These are phyloP conservation scores for Fopius arisanus DNA, from an alignment of 1,140 invertebrate genomes.

Conservation along the genomic window DNA sequence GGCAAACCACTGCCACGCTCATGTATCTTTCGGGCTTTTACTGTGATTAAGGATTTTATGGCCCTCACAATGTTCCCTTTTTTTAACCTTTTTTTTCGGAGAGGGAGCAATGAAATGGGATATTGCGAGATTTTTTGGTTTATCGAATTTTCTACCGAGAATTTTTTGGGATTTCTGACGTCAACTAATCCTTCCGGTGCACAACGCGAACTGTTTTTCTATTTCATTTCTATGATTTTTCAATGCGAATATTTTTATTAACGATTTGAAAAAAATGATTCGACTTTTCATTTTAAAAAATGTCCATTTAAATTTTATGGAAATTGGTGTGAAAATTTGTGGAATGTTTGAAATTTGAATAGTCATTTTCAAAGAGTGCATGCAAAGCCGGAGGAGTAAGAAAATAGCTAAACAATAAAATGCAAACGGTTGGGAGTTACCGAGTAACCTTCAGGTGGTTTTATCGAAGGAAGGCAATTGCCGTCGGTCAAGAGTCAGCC, in stretches of 20 bases:
- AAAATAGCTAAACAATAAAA: conserved; percentile 33
- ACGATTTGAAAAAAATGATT: too few relatives aligned
- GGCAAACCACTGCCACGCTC: neutral
- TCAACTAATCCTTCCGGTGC: too few relatives aligned
- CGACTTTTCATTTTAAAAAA: neutral
- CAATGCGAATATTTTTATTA: too few relatives aligned
- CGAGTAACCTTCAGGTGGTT: conserved; percentile 8
- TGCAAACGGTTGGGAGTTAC: conserved; percentile 11
- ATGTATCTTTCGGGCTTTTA: conserved; percentile 6
- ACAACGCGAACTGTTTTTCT: too few relatives aligned
- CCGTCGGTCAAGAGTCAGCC: conserved; percentile 15
- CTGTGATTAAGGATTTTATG: conserved; percentile 9
- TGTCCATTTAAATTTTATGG: too few relatives aligned
- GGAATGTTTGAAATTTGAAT: too few relatives aligned
- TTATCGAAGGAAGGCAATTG: neutral
- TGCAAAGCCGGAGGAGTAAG: conserved; percentile 11
- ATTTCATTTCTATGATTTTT: too few relatives aligned
- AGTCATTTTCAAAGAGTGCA: neutral
- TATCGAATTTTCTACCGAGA: too few relatives aligned
- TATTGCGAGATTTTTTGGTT: too few relatives aligned
- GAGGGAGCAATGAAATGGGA: too few relatives aligned
- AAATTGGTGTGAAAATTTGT: too few relatives aligned
- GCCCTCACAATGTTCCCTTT: neutral
- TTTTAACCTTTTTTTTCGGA: neutral
- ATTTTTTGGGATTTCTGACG: too few relatives aligned